Base-by-base conservation (phyloP, 2,113 vertebrate genomes). In the Regulus satrapa region DNA sequence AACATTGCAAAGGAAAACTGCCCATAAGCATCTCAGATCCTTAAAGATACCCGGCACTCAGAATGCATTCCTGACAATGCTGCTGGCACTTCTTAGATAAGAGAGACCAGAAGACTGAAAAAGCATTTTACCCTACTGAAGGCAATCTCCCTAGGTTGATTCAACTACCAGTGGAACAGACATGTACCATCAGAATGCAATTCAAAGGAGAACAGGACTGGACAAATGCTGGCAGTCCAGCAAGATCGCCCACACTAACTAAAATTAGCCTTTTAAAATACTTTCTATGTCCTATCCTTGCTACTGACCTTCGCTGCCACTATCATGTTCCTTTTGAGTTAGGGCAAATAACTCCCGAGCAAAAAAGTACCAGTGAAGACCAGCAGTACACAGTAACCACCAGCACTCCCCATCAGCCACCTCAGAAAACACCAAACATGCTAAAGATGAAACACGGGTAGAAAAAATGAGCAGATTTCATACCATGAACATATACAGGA, bases 191-290 rank as follows among this genome's bases (percentile, higher is more conserved):
- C 36, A 88, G 62, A 97, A 88, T 6, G 26, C 34, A 88, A 88
- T 83, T 89, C 66, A 83, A 62, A 93, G 54, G 76, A 83, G 89
- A 93, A 66, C 25, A 41, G 54, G 46, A 45, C 66, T 58, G 29
- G 29, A 76, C 76, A 63, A 83, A n/a, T 6, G 18, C 75, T 94
- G 58, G 71, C 82, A 94, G 82, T 54, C 78, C 58, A 90, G 75
- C 34, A 79, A 90, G 74, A 93, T 92, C 88, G 88, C 41, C 85
- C 85, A 93, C 75, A 62, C 85, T 78, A 93, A 94, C 92, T 96
- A 95, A 96, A 96, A 96, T 94, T 90, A 92, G 90, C 71, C 93
- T 93, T 91, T 95, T 91, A 78, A 94, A 97, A 96, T 79, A 83
- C 85, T 69, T 92, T 34, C 46, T 79, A 19, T 18, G 45, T 64